Base-by-base conservation (phyloP, 2,888 invertebrate species). In the Pegoplata infirma region DNA sequence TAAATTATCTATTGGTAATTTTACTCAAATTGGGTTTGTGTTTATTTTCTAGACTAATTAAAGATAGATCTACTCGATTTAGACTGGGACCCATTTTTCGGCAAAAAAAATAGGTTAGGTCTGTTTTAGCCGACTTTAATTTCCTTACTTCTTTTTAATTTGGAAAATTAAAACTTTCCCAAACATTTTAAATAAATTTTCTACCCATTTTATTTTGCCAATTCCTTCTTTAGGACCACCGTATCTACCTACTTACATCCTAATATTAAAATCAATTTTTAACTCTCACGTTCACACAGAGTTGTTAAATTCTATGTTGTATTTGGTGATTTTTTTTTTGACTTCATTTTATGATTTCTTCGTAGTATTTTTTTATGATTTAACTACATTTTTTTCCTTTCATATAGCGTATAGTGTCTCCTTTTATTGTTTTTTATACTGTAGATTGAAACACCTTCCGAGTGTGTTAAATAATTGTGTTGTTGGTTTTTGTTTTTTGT, bases 261-360 rank as follows among this genome's bases (percentile, higher is more conserved):
- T 17, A n/a, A 61, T 69, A 71, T 74, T 61, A 71, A 79, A 75
- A 71, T 67, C 8, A 63, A 63, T 71, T 61, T 68, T 64, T 59
- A 40, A 28, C 80, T 83, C 86, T 85, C 86, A 86, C 86, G 86
- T 87, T 87, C 86, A 81, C 86, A 84, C 80, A 80, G 82, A 84
- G 81, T 77, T 82, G 86, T 84, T 86, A 86, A 85, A 83, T 58
- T 21, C 14, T 49, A 23, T 58, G 10, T 40, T 23, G 25, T 6
- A 17, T 8, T 40, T 19, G 58, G 82, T 84, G 81, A 81, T 81
- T 81, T 76, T n/a, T n/a, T n/a, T n/a, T 82, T 83, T 86, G 83
- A 83, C 83, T 83, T 82, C 69, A 79, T 81, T 80, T 75, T 78
- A 80, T 76, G 28, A 76, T 55, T 44, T 51, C 61, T 55, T 47